Percentiles rank a stretch among this genome's conserved stretches.
These are phyloP conservation scores for Metopolophium dirhodum DNA, from an alignment of 1,140 invertebrate genomes.

Conservation along the genomic window DNA sequence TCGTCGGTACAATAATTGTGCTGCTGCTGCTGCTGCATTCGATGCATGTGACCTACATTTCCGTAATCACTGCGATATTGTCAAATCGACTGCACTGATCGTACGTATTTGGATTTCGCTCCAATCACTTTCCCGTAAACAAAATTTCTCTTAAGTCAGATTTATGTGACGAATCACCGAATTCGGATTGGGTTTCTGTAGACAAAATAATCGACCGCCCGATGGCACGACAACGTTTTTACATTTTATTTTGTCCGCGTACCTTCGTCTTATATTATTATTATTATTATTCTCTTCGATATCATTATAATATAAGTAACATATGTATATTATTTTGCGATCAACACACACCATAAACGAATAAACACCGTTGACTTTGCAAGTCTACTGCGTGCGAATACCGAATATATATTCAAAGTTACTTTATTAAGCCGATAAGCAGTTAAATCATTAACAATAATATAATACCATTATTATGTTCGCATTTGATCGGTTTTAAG, in stretches of 20 bases:
- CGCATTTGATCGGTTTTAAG: background rate
- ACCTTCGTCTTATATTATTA: too few relatives aligned
- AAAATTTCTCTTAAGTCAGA: background rate
- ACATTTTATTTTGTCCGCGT: too few relatives aligned
- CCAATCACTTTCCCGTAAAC: background rate
- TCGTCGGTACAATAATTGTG: background rate
- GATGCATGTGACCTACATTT: background rate
- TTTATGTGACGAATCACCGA: background rate
- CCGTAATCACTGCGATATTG: background rate
- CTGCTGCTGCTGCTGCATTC: background rate
- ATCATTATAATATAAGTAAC: too few relatives aligned
- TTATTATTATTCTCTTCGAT: too few relatives aligned
- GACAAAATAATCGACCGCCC: background rate
- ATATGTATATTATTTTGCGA: too few relatives aligned
- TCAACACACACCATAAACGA: background rate
- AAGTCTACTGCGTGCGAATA: background rate
- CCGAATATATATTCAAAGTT: background rate
- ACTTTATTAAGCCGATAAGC: background rate
- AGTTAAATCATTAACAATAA: background rate
- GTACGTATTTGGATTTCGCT: background rate
- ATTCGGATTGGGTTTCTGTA: background rate
- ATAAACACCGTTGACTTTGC: background rate
- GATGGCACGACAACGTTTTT: too few relatives aligned
- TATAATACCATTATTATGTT: background rate
- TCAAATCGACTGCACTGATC: background rate